A percentile compares a stretch with the other conserved stretches of the same genome.
phyloP scores from a whole-genome alignment of 2,888 invertebrate species.

The Melinaea marsaeus region DNA sequence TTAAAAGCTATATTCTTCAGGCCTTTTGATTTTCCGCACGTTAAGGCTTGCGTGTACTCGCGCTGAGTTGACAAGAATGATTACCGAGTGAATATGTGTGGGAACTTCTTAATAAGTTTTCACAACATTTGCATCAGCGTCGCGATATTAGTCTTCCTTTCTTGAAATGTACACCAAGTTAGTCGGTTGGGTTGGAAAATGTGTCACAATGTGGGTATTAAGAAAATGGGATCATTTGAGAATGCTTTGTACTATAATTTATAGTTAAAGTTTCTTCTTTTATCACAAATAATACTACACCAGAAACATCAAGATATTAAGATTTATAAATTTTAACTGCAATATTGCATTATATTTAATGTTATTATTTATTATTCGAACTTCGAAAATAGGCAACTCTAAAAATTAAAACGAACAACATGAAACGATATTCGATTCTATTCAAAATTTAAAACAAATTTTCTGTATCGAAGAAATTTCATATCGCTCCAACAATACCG shows the following conservation, averaged over 20 bases:
- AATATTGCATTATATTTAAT: too few relatives aligned
- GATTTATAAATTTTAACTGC: too few relatives aligned
- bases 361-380: neutral
- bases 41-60: conserved; percentile 39
- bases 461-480: conserved; percentile 13
- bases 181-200: neutral
- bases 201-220: neutral
- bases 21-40: conserved; percentile 27
- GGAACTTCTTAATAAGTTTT: conserved; percentile 71
- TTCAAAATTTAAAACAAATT: conserved; percentile 10
- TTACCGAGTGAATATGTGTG: conserved; percentile 54
- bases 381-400: neutral
- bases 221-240: neutral
- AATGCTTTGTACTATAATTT: too few relatives aligned
- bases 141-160: conserved; percentile 31
- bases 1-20: conserved; percentile 13
- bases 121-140: conserved; percentile 65
- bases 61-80: conserved; percentile 65
- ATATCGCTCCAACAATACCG: conserved; percentile 18
- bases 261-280: too few relatives aligned
- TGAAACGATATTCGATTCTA: conserved; percentile 2
- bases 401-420: neutral
- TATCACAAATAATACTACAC: too few relatives aligned
- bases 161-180: conserved; percentile 31
- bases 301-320: too few relatives aligned